Percentiles rank a stretch among this genome's conserved stretches.
Evolutionary conservation across 1,140 invertebrate genomes (phyloP).

Genomic region (Capitella teleta): DNA sequence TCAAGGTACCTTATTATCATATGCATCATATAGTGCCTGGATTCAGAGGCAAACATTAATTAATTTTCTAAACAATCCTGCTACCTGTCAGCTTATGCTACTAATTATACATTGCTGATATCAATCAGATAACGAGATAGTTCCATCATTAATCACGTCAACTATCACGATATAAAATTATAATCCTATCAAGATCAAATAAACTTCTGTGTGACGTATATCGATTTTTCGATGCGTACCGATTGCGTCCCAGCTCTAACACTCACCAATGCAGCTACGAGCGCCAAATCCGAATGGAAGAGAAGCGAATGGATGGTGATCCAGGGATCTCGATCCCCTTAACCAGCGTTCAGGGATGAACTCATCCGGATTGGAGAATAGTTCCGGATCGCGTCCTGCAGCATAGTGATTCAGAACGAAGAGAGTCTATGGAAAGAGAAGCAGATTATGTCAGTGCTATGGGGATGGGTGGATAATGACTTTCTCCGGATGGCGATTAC

Average conservation of each 20-base stretch:
- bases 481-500: no score
- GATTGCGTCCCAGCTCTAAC: background rate
- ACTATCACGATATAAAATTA: background rate
- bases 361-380: slow-evolving; percentile 56
- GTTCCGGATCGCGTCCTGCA: slow-evolving; percentile 55
- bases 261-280: slow-evolving; percentile 63
- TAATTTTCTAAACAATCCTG: background rate
- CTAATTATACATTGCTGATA: background rate
- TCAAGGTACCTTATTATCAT: background rate
- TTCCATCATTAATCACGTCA: background rate
- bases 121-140: background rate
- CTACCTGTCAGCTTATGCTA: background rate
- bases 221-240: background rate
- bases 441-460: no score
- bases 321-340: slow-evolving; percentile 15
- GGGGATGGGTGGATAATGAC: no score
- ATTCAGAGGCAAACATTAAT: background rate
- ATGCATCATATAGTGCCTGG: background rate
- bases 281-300: slow-evolving; percentile 71
- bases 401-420: slow-evolving; percentile 71
- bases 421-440: slow-evolving; percentile 52
- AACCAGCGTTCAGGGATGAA: slow-evolving; percentile 70
- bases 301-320: slow-evolving; percentile 50
- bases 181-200: background rate
- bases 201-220: background rate